Evolutionary conservation across 2,888 invertebrate species (phyloP).

Genomic region (Drosophila kanekoi): DNA sequence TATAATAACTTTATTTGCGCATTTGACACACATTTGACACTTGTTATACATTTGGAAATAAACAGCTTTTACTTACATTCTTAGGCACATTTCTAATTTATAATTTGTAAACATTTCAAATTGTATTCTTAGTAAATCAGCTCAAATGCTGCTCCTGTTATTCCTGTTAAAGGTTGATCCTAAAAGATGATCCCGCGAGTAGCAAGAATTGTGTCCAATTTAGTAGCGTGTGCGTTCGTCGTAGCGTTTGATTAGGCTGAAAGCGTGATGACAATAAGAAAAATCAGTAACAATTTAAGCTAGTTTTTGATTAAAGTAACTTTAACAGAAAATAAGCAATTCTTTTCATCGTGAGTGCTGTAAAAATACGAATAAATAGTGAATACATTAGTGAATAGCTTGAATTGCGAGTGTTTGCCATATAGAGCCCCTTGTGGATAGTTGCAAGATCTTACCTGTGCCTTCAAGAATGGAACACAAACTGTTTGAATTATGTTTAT

Average conservation of each 20-base stretch:
- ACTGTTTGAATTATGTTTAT: conserved; percentile 19
- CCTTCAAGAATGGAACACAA: not conserved
- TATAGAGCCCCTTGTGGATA: too few species aligned
- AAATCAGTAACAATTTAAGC: not conserved
- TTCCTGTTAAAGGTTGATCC: not conserved
- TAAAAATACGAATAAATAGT: not conserved
- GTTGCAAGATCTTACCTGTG: conserved; percentile 27
- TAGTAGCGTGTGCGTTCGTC: conserved; percentile 62
- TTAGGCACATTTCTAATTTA: conserved; percentile 8
- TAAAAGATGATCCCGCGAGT: not conserved
- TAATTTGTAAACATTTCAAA: conserved; percentile 6
- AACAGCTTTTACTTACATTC: conserved; percentile 18
- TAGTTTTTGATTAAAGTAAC: not conserved
- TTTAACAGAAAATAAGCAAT: not conserved
- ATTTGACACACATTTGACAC: conserved; percentile 23
- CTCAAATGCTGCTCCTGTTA: not conserved
- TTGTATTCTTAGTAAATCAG: not conserved
- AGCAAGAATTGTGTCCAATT: conserved; percentile 16
- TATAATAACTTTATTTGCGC: conserved; percentile 26
- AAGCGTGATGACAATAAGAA: conserved; percentile 21
- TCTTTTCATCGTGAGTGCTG: conserved; percentile 16
- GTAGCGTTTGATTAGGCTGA: conserved; percentile 62
- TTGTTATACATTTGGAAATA: conserved; percentile 26
- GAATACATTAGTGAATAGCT: conserved; percentile 7
- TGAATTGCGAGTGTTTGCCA: not conserved